Evolutionary conservation across 2,888 invertebrate genomes (phyloP), one percentile per base, ranked within the genome.

Genomic region (Augiades crinisus): DNA sequence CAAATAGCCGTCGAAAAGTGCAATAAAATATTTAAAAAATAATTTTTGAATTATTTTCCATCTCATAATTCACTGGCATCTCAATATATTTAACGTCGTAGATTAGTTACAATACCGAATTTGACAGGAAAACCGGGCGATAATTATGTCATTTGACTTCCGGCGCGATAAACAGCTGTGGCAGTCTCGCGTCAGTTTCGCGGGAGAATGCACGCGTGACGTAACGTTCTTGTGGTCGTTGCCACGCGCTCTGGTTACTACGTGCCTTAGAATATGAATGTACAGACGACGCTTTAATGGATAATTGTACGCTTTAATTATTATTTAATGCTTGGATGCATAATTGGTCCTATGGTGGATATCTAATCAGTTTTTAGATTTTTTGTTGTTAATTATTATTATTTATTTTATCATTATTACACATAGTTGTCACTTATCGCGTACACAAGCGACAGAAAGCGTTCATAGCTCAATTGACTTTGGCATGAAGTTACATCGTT

Each of bases 391-490:
- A n/a, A n/a, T n/a, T n/a, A n/a, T n/a, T n/a, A 87, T 85, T 78
- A 78, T 85, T 85, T 86, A 83, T 82, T 81, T 82, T 79, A 79
- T 76, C 68, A 78, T 81, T 76, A 81, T 80, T 78, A 82, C 78
- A 85, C 77, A 86, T 83, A 81, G 75, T 84, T 83, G 86, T 88
- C 88, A 84, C 87, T 85, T 87, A 87, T 79, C 68, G 77, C 75
- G 79, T 75, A 81, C 81, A 88, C 80, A 86, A 81, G 87, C 87
- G 88, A 87, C 86, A 81, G 81, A 69, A 70, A 87, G 86, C 75
- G 77, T 86, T 75, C 79, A 78, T 85, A 88, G 84, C 88, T 86
- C 86, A 88, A 89, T 89, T 89, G 88, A 88, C 88, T 89, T 89
- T 89, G 88, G 88, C 87, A 88, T 89, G 81, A 81, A 82, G 75